Evolutionary conservation across 1,140 invertebrate species (phyloP), one percentile per base, ranked within the genome.

Genomic region (Orius insidiosus): DNA sequence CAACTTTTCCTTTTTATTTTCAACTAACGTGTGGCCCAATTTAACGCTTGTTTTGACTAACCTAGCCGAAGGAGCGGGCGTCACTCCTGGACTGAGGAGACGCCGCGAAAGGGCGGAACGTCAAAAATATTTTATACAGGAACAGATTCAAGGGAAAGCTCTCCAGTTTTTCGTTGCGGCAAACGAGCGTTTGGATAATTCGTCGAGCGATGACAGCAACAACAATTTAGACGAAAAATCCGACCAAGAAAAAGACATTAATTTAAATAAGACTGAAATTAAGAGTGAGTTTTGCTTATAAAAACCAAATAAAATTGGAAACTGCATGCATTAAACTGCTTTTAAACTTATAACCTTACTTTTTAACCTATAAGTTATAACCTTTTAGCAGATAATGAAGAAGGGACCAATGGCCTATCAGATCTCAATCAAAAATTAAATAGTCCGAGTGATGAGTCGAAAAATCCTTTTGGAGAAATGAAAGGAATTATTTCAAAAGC

Each of bases 401-500:
- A 16, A 8, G 30, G 41, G 11, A 31, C 41, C 18, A 43, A 30
- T n/a, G 24, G 24, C 7, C 7, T 24, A 16, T 85, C 84, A 65
- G 84, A 88, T 67, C 65, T 89, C 46, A 85, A 83, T 24, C 83
- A 86, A 59, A 84, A 84, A 63, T 63, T 89, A 52, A 70, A 61
- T 45, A 78, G 72, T 50, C 67, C 70, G 16, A 68, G 62, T 48
- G 71, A 66, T 51, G 64, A 67, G 11, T 55, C 54, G 11, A 68
- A 66, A 37, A 13, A 24, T 36, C 65, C 74, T 45, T 76, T 83
- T 47, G 80, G 85, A 10, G 85, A 89, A 54, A 80, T 87, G 72
- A 80, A 78, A 49, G 87, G 87, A 24, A 69, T 94, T 47, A 87
- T 94, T 55, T 86, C 78, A 44, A 89, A 90, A 65, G 87, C 88